Conservation (phyloP, 2,113 vertebrate species). For the Colossoma macropomum region DNA sequence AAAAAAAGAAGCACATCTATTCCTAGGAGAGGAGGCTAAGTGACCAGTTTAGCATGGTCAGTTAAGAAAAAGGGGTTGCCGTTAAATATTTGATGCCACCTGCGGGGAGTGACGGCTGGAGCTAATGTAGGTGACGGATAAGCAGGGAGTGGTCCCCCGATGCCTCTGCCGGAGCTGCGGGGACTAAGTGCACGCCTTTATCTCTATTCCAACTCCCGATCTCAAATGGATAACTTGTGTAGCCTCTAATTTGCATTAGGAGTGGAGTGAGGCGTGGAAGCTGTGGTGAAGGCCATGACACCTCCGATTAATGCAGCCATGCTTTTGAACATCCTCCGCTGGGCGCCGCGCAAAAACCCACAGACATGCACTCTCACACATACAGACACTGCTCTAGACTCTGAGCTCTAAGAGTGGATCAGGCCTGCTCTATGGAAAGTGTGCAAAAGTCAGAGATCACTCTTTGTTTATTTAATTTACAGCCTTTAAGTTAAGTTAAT, state of each 20-base stretch:
- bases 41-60: slow-evolving; percentile 74
- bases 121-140: slow-evolving; percentile 85
- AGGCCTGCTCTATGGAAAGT: neutral
- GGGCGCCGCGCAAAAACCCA: neutral
- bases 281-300: slow-evolving; percentile 66
- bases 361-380: neutral
- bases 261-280: slow-evolving; percentile 87
- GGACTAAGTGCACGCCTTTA: slow-evolving; percentile 82
- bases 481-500: too few relatives aligned
- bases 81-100: slow-evolving; percentile 89
- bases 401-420: neutral
- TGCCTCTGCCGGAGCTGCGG: slow-evolving; percentile 78
- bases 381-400: neutral
- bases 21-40: slow-evolving; percentile 20
- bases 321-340: slow-evolving; percentile 19
- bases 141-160: slow-evolving; percentile 81
- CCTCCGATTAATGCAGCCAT: slow-evolving; percentile 68
- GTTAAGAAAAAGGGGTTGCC: slow-evolving; percentile 82
- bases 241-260: slow-evolving; percentile 86
- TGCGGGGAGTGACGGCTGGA: slow-evolving; percentile 80
- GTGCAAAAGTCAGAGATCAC: too few relatives aligned
- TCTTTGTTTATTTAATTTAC: too few relatives aligned
- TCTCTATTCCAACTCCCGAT: slow-evolving; percentile 86
- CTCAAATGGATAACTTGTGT: slow-evolving; percentile 90
- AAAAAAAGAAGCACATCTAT: slow-evolving; percentile 33